phyloP scores from a whole-genome alignment of 2,113 vertebrate species.

The Phodopus roborovskii region DNA sequence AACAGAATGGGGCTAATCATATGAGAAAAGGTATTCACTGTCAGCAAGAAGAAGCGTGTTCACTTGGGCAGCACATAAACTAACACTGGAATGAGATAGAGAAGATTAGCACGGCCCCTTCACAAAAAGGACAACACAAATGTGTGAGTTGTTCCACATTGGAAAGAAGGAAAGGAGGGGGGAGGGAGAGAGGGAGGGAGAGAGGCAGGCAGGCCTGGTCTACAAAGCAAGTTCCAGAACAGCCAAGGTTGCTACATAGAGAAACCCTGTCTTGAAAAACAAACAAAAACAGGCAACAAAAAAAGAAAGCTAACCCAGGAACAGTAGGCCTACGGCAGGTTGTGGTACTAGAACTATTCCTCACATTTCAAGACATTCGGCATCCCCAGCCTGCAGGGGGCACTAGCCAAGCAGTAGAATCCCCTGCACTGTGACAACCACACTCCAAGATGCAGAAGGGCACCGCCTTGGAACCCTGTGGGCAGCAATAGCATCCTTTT shows the following conservation, averaged over 20 bases:
- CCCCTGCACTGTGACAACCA: neutral
- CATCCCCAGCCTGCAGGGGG: neutral
- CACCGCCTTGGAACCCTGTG: neutral
- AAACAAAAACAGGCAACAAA: no score
- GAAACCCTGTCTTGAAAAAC: no score
- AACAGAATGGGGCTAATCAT: constrained; percentile 17
- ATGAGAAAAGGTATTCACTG: constrained; percentile 35
- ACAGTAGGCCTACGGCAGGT: neutral
- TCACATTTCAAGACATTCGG: neutral
- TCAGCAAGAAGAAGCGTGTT: neutral
- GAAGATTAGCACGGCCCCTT: no score
- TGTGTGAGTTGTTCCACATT: neutral
- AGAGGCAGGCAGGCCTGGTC: no score
- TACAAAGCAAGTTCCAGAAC: no score
- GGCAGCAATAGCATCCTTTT: neutral
- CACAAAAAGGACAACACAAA: neutral
- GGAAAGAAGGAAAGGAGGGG: neutral
- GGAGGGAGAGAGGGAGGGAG: no score
- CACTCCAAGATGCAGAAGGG: neutral
- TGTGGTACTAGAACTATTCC: neutral
- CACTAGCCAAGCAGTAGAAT: neutral
- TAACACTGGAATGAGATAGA: neutral
- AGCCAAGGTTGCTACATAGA: no score
- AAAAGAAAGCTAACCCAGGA: neutral
- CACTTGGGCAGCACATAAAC: neutral